Base-by-base conservation (phyloP, 2,888 invertebrate genomes). In the Euplexia lucipara region DNA sequence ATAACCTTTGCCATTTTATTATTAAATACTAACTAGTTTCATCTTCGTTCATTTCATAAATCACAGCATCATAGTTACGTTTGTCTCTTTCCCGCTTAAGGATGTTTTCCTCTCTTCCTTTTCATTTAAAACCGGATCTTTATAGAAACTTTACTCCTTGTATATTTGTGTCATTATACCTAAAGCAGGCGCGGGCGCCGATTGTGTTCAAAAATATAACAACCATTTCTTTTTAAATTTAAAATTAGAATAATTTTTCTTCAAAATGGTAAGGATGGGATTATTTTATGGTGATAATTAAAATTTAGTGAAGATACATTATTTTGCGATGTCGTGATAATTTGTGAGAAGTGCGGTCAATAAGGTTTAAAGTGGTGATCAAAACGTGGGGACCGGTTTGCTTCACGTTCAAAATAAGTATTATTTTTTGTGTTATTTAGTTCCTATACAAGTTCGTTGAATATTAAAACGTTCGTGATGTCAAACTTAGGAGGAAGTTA, bases 181-280 rank as follows among this genome's bases (percentile, higher is more conserved):
- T 16, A 64, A 72, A 68, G 10, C 16, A 42, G 41, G 64, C 72
- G 79, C 44, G 32, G 12, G 59, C 34, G 63, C 51, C 63, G 53
- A 58, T 16, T 48, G 71, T 68, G 56, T 71, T 53, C 44, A 18
- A 44, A 32, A 10, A 22, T 41, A 53, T 0, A 42, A 16, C 1
- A 26, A 26, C 9, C 7, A 26, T 10, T 49, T n/a, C 20, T 22
- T 44, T 44, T 42, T 18, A 12, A 45, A 26, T 34, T 45, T 12
- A 10, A 20, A n/a, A 41, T 34, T 10, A 7, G n/a, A 10, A 39
- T 18, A 26, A 26, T 35, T 8, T 22, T n/a, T n/a, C 70, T 61
- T 70, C 42, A 80, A 72, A 78, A 85, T 84, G 83, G 85, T 86
- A 84, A 83, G 82, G 65, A 70, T 37, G 9, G 0, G 12, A 14